phyloP scores from a whole-genome alignment of 2,797 vertebrate species.

The Erethizon dorsatum region DNA sequence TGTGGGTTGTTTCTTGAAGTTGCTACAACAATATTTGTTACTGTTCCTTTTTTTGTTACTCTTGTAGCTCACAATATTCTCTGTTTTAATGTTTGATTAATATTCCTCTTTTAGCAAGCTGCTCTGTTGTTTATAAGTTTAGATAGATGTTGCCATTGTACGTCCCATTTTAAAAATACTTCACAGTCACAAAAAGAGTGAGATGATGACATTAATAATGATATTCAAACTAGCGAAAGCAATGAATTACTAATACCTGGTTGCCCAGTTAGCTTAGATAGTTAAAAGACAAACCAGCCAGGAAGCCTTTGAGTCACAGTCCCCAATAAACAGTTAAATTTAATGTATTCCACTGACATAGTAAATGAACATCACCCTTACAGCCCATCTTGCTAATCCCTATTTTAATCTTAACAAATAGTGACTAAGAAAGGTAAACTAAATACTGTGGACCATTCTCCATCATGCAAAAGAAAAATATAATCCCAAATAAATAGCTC shows the following conservation, averaged over 20 bases:
- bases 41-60: not conserved
- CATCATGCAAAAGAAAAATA: not conserved
- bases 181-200: not conserved
- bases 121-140: not conserved
- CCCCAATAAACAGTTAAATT: not conserved
- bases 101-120: not conserved
- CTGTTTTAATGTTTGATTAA: not conserved
- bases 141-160: not conserved
- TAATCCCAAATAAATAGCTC: not conserved
- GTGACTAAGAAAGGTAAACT: not conserved
- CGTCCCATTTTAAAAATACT: not conserved
- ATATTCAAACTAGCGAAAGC: not conserved
- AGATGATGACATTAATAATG: not conserved
- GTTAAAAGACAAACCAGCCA: not conserved
- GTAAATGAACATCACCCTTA: not conserved
- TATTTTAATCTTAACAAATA: not conserved
- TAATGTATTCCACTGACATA: not conserved
- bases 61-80: not conserved
- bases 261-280: not conserved
- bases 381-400: not conserved
- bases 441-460: not conserved
- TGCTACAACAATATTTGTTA: not conserved
- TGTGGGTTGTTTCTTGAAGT: not conserved
- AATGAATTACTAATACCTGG: not conserved
- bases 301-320: not conserved